These are phyloP conservation scores for Tenthredo scrophulariae DNA, from an alignment of 2,888 invertebrate genomes.

Conservation along the genomic window DNA sequence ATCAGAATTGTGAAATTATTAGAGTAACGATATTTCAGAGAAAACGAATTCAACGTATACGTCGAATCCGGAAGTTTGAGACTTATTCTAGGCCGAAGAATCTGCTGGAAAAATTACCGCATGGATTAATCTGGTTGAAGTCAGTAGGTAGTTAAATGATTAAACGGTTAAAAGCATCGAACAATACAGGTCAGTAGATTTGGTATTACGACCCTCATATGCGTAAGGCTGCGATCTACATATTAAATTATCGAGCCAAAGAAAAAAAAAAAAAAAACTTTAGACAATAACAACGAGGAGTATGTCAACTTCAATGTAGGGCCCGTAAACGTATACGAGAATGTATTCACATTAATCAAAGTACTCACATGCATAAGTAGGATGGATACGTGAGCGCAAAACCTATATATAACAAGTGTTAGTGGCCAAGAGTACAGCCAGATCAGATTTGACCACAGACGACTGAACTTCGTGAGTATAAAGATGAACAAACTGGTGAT, in stretches of 20 bases:
- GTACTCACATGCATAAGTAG: neutral
- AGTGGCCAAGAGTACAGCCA: constrained; percentile 26
- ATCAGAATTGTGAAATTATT: neutral
- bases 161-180: constrained; percentile 20
- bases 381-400: constrained; percentile 32
- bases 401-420: constrained; percentile 33
- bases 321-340: neutral
- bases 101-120: neutral
- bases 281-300: constrained; percentile 47
- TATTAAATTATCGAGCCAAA: constrained; percentile 30
- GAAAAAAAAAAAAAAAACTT: neutral
- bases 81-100: neutral
- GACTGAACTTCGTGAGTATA: constrained; percentile 44
- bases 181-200: constrained; percentile 44
- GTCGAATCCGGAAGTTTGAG: neutral
- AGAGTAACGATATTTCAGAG: neutral
- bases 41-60: neutral
- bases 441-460: constrained; percentile 49
- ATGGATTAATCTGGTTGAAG: constrained; percentile 39
- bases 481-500: constrained; percentile 49
- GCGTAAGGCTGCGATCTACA: constrained; percentile 26
- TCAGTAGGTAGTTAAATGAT: constrained; percentile 25
- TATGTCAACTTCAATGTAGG: constrained; percentile 9
- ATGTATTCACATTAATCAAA: neutral
- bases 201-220: constrained; percentile 1